Conservation (phyloP, 2,888 invertebrate genomes). For the Drosophila mulleri region DNA sequence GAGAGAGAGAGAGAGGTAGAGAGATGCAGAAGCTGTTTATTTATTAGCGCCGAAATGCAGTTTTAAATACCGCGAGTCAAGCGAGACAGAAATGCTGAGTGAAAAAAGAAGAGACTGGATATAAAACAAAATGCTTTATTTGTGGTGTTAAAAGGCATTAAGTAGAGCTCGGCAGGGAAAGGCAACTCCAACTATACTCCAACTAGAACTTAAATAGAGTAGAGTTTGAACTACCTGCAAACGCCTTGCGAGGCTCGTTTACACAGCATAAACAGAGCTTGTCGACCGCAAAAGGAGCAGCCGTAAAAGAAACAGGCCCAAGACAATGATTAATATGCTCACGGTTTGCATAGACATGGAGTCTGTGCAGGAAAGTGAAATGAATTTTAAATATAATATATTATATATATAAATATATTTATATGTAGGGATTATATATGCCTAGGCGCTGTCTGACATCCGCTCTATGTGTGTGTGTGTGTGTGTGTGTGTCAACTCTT, state of each 20-base stretch:
- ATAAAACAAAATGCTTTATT: not conserved
- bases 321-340: slow-evolving; percentile 71
- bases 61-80: slow-evolving; percentile 63
- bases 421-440: not conserved
- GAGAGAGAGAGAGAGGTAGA: not conserved
- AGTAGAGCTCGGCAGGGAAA: not conserved
- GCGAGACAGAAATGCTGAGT: slow-evolving; percentile 22
- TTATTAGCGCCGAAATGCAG: slow-evolving; percentile 70
- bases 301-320: slow-evolving; percentile 4
- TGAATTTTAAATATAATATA: slow-evolving; percentile 63
- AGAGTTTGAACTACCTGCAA: not conserved
- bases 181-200: not conserved
- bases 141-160: not conserved
- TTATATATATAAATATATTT: not conserved
- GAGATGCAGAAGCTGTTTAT: slow-evolving; percentile 57
- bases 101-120: not conserved
- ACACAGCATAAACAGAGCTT: not conserved
- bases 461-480: slow-evolving; percentile 11
- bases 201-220: not conserved
- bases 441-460: not conserved
- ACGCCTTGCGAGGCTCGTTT: not conserved
- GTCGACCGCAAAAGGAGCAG: slow-evolving; percentile 1
- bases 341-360: slow-evolving; percentile 75
- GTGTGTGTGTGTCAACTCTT: slow-evolving; percentile 63
- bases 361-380: slow-evolving; percentile 46